Conservation (phyloP, 64 coral and sea anemone genomes). For the Actinia tenebrosa region DNA sequence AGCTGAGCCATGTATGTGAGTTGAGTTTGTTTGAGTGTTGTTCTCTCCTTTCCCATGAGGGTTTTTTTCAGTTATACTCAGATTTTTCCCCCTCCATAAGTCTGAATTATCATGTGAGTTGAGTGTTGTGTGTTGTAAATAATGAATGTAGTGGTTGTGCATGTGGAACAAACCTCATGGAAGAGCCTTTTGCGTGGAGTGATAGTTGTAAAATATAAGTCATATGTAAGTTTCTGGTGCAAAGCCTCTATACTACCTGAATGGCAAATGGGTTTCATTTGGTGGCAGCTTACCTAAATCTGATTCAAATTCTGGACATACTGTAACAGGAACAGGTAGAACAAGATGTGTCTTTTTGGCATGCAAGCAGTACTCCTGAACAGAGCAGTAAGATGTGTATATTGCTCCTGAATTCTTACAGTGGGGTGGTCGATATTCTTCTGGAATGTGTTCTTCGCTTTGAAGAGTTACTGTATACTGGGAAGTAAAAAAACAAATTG, state of each 20-base stretch:
- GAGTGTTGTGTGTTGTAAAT: too few relatives aligned
- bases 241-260: too few relatives aligned
- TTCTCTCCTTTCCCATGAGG: too few relatives aligned
- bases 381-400: conserved; percentile 67
- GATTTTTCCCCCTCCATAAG: too few relatives aligned
- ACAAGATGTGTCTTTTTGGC: conserved; percentile 91
- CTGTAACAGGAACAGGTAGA: conserved; percentile 80
- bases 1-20: too few relatives aligned
- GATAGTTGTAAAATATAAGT: too few relatives aligned
- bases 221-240: background rate
- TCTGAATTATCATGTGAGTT: too few relatives aligned
- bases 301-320: conserved; percentile 80
- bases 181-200: too few relatives aligned
- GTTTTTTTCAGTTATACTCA: too few relatives aligned
- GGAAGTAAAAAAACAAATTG: background rate
- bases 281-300: conserved; percentile 68
- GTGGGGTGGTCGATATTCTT: conserved; percentile 43
- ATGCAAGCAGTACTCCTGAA: conserved; percentile 81
- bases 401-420: conserved; percentile 43
- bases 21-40: too few relatives aligned
- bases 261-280: background rate
- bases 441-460: conserved; percentile 92
- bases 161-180: too few relatives aligned
- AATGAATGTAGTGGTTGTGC: too few relatives aligned
- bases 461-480: conserved; percentile 85